Percentiles rank a stretch among this genome's conserved stretches.
These are phyloP conservation scores for Lomographa bimaculata DNA, from an alignment of 2,888 invertebrate genomes.

Conservation along the genomic window DNA sequence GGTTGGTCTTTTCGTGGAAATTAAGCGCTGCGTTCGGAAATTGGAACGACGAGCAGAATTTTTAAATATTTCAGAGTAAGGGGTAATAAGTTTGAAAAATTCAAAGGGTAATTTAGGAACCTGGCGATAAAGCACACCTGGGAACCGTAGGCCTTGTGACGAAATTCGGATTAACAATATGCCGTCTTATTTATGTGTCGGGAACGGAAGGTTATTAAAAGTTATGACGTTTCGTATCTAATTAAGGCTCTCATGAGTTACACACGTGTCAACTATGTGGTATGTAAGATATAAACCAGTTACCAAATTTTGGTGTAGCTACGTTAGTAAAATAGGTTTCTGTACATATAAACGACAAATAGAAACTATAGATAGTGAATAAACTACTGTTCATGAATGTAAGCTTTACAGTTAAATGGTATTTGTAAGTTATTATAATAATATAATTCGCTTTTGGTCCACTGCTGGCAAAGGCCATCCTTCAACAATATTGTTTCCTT, in stretches of 20 bases:
- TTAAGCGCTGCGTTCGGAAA: slow-evolving; percentile 18
- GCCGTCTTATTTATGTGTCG: slow-evolving; percentile 38
- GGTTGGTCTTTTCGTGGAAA: slow-evolving; percentile 11
- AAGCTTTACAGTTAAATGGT: too few species aligned
- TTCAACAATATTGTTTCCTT: too few species aligned
- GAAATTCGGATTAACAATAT: slow-evolving; percentile 40
- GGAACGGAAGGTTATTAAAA: slow-evolving; percentile 34
- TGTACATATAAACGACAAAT: too few species aligned
- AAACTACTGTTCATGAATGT: too few species aligned
- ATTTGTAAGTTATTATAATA: too few species aligned
- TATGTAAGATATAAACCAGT: too few species aligned
- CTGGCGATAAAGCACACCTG: slow-evolving; percentile 45
- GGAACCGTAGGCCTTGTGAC: slow-evolving; percentile 20
- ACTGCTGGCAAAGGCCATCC: too few species aligned
- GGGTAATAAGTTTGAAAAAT: slow-evolving; percentile 37
- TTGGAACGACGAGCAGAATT: slow-evolving; percentile 21
- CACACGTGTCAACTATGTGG: slow-evolving; percentile 10
- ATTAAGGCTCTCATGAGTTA: slow-evolving; percentile 10
- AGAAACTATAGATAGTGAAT: too few species aligned
- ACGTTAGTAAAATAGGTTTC: too few species aligned
- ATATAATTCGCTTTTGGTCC: too few species aligned
- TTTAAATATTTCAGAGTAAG: slow-evolving; percentile 18
- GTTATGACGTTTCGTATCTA: slow-evolving; percentile 12
- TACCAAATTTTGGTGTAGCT: too few species aligned
- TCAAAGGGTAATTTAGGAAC: slow-evolving; percentile 40